Percentiles rank a stretch among this genome's conserved stretches.
Evolutionary conservation across 1,140 invertebrate genomes (phyloP).

Genomic region (Tribolium castaneum): DNA sequence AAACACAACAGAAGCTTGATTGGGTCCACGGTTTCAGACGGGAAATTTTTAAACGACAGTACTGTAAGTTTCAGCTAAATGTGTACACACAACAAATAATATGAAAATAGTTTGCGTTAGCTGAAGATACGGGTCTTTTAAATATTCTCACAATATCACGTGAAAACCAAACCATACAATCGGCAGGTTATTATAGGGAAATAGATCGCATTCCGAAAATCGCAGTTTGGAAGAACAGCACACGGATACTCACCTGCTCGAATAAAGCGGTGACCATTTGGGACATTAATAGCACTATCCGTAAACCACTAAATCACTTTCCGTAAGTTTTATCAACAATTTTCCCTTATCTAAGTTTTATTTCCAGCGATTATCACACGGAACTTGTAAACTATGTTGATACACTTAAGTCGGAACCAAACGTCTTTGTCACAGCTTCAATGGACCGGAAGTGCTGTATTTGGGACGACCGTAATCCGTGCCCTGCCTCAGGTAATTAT

Average conservation of each 20-base stretch:
- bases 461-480: constrained; percentile 53
- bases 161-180: constrained; percentile 40
- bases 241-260: constrained; percentile 47
- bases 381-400: constrained; percentile 52
- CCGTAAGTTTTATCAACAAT: constrained; percentile 29
- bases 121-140: constrained; percentile 54
- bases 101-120: constrained; percentile 51
- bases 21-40: constrained; percentile 51
- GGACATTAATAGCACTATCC: constrained; percentile 42
- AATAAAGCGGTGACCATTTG: constrained; percentile 45
- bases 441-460: constrained; percentile 54
- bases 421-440: constrained; percentile 53
- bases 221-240: constrained; percentile 50
- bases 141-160: constrained; percentile 46
- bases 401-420: constrained; percentile 50
- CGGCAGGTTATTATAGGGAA: constrained; percentile 46
- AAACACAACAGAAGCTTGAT: constrained; percentile 48
- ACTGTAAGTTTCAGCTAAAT: constrained; percentile 41
- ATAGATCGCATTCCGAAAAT: constrained; percentile 48
- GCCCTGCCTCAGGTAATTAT: constrained; percentile 50
- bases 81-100: not conserved
- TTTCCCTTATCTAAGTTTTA: constrained; percentile 2
- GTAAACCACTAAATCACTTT: constrained; percentile 42
- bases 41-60: constrained; percentile 52
- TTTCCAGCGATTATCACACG: constrained; percentile 54